Evolutionary conservation across 1,140 invertebrate species (phyloP).

Genomic region (Aphelenchoides besseyi): DNA sequence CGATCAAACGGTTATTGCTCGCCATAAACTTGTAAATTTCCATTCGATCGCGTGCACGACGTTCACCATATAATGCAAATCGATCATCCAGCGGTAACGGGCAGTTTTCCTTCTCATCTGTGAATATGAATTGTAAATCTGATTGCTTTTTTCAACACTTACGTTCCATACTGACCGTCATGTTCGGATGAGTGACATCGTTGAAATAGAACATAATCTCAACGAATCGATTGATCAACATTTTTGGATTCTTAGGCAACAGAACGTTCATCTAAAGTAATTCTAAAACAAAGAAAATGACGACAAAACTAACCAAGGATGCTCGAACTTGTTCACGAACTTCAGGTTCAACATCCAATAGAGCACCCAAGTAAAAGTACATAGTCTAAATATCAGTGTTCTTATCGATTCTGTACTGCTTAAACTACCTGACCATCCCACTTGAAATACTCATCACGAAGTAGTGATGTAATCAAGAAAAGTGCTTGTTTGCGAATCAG

Average conservation of each 20-base stretch:
- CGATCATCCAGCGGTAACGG: conserved; percentile 16
- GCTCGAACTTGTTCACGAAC: conserved; percentile 55
- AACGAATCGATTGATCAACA: conserved; percentile 65
- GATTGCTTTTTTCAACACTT: conserved; percentile 19
- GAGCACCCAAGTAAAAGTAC: conserved; percentile 63
- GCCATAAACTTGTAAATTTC: conserved; percentile 49
- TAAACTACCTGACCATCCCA: conserved; percentile 63
- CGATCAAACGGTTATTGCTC: not conserved
- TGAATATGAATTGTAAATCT: not conserved
- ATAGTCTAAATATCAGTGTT: conserved; percentile 52
- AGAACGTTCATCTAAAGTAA: conserved; percentile 59
- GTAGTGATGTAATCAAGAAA: conserved; percentile 63
- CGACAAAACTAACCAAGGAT: conserved; percentile 55
- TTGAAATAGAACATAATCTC: conserved; percentile 64
- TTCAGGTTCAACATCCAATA: conserved; percentile 59
- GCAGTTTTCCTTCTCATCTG: conserved; percentile 26
- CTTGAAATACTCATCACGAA: conserved; percentile 63
- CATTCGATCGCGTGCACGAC: conserved; percentile 32
- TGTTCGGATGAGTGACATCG: conserved; percentile 31
- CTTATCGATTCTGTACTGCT: too few species aligned
- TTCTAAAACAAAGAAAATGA: conserved; percentile 8
- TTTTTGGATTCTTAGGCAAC: conserved; percentile 62
- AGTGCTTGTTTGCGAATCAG: conserved; percentile 64
- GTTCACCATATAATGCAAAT: conserved; percentile 17
- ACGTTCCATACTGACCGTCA: conserved; percentile 15